Base-by-base conservation (phyloP, 2,888 invertebrate species). In the Galerucella pusilla region DNA sequence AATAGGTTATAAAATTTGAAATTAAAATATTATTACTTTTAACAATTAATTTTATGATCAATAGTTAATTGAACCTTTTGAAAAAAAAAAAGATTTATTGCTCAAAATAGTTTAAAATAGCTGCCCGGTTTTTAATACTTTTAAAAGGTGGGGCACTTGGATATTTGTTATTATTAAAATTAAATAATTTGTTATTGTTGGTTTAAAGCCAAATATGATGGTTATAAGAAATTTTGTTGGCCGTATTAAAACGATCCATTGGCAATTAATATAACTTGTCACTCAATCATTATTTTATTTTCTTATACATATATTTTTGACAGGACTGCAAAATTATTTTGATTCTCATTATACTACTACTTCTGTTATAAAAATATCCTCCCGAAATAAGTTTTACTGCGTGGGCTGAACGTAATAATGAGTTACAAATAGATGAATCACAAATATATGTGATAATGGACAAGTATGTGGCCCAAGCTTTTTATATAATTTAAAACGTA, bases 401-500 rank as follows among this genome's bases (percentile, higher is more conserved):
- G 63, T 63, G 16, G 63, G 63, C 9, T 0, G 63, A 42, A 42
- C n/a, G 7, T 63, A 63, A 42, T 61, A 61, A 42, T 59, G 28
- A 14, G 61, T 42, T 35, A 61, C 63, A 63, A 63, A 63, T 63
- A 57, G 42, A 63, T 63, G 63, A 63, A 63, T 63, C 63, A 63
- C 63, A 63, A 42, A 61, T 42, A 20, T 60, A 63, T 10, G 63
- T 63, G 63, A 42, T 63, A 42, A 63, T n/a, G 63, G 63, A 63
- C 63, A 42, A 42, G 35, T 63, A 63, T 63, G 63, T 42, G 63
- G 16, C 20, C 68, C 10, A 28, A 16, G 6, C 11, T 3, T 67
- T 68, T 68, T 68, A 35, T 68, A n/a, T 66, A 66, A 68, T 68
- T 68, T 49, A n/a, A 25, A 46, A 45, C 45, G 14, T 11, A 28